Base-by-base conservation (phyloP, 2,797 vertebrate genomes). In the Urocyon cinereoargenteus region DNA sequence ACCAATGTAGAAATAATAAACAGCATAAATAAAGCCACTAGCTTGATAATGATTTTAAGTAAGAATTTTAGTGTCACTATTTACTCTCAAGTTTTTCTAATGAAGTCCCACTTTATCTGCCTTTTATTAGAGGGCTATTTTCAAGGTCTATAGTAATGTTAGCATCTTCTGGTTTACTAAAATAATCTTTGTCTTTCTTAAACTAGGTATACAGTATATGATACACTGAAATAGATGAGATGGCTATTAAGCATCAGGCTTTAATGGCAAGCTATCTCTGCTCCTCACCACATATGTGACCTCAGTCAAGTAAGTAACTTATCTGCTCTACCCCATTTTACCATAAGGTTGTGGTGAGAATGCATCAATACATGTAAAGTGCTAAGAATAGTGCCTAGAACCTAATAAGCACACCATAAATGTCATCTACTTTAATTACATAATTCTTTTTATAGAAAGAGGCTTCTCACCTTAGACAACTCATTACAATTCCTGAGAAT, bases 361-460 rank as follows among this genome's bases (percentile, higher is more conserved):
- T 36, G 49, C 36, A 81, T 21, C 61, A 93, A n/a, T 68, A 77
- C 18, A 82, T 2, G 1, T 40, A 26, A 89, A 91, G n/a, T n/a
- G 3, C 78, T 86, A 51, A 92, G 4, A 95, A 96, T 12, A 45
- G 72, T 66, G 36, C 15, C 59, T 93, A n/a, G 28, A 13, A 59
- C 61, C 75, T 85, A 90, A 84, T 73, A 90, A 83, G 12, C 45
- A 96, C 5, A 81, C 12, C 45, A 73, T 64, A 64, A 90, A 70
- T 34, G 16, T 77, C 64, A 90, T 62, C 95, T 97, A 78, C 59
- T 82, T 84, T 91, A 86, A 81, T 86, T 70, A 95, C 2, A 21
- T 75, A 88, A 86, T 70, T 62, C 85, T 89, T 94, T 90, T 93
- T 86, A 93, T 53, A 34, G 59, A n/a, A 93, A 92, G 81, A 92